These are phyloP conservation scores for Bombyx mori DNA, from an alignment of 1,140 invertebrate genomes.

Conservation along the genomic window ASM3026992v2 NC_085123.1:8330001-8330500, in stretches of 20 bases:
- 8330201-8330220: conserved; percentile 16
- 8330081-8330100: conserved; percentile 78
- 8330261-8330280: conserved; percentile 4
- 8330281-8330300: conserved; percentile 6
- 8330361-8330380: conserved; percentile 78
- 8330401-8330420: conserved; percentile 75
- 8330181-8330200: conserved; percentile 11
- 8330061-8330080: conserved; percentile 72
- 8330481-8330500: conserved; percentile 28
- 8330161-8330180: no score
- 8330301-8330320: conserved; percentile 23
- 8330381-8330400: conserved; percentile 71
- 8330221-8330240: conserved; percentile 6
- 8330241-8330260: not conserved
- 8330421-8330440: conserved; percentile 74
- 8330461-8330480: conserved; percentile 63
- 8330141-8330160: conserved; percentile 77
- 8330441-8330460: conserved; percentile 70
- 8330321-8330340: conserved; percentile 74
- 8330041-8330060: conserved; percentile 84
- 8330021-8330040: conserved; percentile 78
- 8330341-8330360: conserved; percentile 66
- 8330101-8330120: conserved; percentile 81
- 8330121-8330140: conserved; percentile 76
- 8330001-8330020: conserved; percentile 76